These are phyloP conservation scores for Idris sp. DNA, from an alignment of 1,140 invertebrate genomes.

Conservation along the genomic window DNA sequence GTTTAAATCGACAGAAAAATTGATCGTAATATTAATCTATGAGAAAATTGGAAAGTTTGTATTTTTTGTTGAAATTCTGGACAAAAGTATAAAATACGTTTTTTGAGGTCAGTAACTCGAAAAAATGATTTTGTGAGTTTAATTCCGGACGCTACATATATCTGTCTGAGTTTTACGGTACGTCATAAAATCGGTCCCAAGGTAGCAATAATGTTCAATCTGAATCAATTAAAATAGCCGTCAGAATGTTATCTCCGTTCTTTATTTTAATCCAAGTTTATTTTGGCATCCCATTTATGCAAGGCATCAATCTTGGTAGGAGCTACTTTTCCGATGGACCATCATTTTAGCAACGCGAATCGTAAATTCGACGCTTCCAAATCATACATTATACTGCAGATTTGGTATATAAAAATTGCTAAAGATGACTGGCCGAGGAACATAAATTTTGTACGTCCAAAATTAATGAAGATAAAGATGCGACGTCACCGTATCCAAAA, in stretches of 20 bases:
- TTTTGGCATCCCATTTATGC: conserved; percentile 15
- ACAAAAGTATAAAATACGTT: too few species aligned
- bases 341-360: conserved; percentile 4
- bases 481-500: not conserved
- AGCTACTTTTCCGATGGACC: not conserved
- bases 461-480: too few species aligned
- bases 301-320: conserved; percentile 18
- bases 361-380: conserved; percentile 8
- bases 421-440: conserved; percentile 7
- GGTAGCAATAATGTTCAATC: conserved; percentile 23
- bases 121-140: too few species aligned
- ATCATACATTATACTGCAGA: not conserved
- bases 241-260: not conserved
- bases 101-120: too few species aligned
- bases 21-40: too few species aligned
- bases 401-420: conserved; percentile 1
- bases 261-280: conserved; percentile 5
- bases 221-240: conserved; percentile 24
- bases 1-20: too few species aligned
- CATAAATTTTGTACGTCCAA: conserved; percentile 7
- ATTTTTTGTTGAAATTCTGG: too few species aligned
- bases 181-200: conserved; percentile 20
- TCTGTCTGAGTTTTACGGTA: not conserved
- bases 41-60: too few species aligned
- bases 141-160: conserved; percentile 1